Evolutionary conservation across 2,797 vertebrate genomes (phyloP).

Genomic region (Sebastes dallii): DNA sequence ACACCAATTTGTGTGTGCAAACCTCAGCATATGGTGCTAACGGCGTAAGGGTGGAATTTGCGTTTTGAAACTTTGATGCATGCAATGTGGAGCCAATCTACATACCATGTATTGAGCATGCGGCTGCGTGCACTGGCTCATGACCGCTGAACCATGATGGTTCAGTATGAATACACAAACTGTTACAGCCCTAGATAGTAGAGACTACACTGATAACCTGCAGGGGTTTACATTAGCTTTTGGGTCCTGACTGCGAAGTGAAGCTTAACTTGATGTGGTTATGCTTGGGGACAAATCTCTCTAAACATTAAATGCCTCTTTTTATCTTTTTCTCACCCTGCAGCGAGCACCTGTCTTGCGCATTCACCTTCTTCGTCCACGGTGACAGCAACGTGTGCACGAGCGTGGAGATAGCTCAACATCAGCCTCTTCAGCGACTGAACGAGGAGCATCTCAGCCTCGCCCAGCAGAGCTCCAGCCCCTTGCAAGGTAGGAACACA

Average conservation of each 20-base stretch:
- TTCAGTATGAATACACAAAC: background rate
- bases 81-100: background rate
- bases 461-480: conserved; percentile 95
- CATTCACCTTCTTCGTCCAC: conserved; percentile 98
- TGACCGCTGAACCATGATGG: background rate
- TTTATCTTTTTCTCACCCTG: conserved; percentile 22
- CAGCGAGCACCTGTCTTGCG: conserved; percentile 98
- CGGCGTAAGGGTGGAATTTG: background rate
- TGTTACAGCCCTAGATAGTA: background rate
- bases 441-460: conserved; percentile 95
- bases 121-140: background rate
- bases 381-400: conserved; percentile 99
- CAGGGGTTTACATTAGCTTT: conserved; percentile 5
- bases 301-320: background rate
- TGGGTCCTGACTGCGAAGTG: background rate
- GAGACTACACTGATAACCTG: background rate
- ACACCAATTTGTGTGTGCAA: rapidly evolving
- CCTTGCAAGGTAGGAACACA: conserved; percentile 90
- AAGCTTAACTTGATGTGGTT: background rate
- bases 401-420: conserved; percentile 95
- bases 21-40: background rate
- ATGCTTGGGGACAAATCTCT: background rate
- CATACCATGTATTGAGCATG: background rate
- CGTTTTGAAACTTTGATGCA: background rate
- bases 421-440: conserved; percentile 94